Evolutionary conservation across 2,797 vertebrate species (phyloP).

Genomic region (Eulemur albifrons): DNA sequence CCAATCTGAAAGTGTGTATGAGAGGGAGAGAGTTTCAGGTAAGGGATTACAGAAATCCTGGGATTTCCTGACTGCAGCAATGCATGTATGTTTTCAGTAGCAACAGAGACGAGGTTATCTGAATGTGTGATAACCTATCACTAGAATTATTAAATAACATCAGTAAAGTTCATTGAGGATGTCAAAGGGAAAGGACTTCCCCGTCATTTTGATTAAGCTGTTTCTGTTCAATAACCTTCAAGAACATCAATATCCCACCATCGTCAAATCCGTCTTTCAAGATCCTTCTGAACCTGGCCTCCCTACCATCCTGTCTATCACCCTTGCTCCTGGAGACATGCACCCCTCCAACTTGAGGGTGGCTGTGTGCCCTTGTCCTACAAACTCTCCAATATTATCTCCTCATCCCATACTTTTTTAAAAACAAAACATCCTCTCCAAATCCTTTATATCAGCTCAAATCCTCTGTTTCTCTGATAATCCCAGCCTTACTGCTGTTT

Average conservation of each 20-base stretch:
- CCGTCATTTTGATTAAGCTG: not conserved
- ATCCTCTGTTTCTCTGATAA: not conserved
- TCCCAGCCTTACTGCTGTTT: not conserved
- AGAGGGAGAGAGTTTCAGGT: not conserved
- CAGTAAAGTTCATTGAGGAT: not conserved
- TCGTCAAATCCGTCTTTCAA: not conserved
- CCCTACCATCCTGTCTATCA: not conserved
- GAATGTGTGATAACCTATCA: not conserved
- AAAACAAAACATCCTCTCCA: not conserved
- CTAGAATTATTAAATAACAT: not conserved
- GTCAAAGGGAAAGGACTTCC: not conserved
- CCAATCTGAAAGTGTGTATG: not conserved
- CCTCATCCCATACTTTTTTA: not conserved
- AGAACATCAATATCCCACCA: not conserved
- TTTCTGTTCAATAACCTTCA: not conserved
- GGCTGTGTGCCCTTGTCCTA: not conserved
- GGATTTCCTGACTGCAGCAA: not conserved
- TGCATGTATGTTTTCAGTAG: not conserved
- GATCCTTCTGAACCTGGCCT: not conserved
- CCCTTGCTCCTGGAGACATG: not conserved
- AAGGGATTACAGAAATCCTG: not conserved
- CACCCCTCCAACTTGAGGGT: not conserved
- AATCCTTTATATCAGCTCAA: not conserved
- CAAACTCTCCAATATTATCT: not conserved
- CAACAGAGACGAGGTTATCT: not conserved